Evolutionary conservation across 1,140 invertebrate genomes (phyloP), one percentile per base, ranked within the genome.

Genomic region (Vollenhovia emeryi): DNA sequence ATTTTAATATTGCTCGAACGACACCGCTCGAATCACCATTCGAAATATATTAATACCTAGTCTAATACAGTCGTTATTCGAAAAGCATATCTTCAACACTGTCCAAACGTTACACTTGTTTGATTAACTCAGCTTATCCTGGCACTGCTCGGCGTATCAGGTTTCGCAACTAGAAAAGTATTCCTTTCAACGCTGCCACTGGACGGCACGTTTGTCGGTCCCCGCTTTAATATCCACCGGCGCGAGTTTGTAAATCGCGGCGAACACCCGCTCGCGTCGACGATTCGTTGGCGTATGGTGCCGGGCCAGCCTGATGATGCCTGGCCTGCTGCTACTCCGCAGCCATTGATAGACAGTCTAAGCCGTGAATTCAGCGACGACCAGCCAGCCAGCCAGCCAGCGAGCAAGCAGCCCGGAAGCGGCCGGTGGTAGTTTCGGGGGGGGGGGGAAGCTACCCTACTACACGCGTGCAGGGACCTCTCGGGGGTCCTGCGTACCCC

Each of bases 261-360:
- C n/a, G 36, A 52, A 57, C 74, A 52, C 57, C 86, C 83, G 83
- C 40, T 88, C 83, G 43, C 68, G 69, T 57, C 86, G 87, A 55
- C 27, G 75, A 86, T 88, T 88, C 87, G 87, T 69, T 71, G 84
- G 24, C 74, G 62, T 89, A 62, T 89, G 85, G 24, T 82, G 71
- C 43, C 40, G 24, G n/a, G 27, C 60, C 36, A 15, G 36, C 55
- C 48, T 43, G 74, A 30, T 74, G 50, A 43, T 52, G 78, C 36
- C 45, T 52, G 50, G 82, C 69, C n/a, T 60, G 30, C 84, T 75
- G 55, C 71, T 73, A 27, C 86, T 66, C 60, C 78, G n/a, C 9
- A 18, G 74, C 57, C 87, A 85, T 88, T 88, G 87, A 86, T 84
- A 89, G 86, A 9, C 55, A 24, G 57, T 64, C 87, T 85, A 88